Evolutionary conservation across 1,140 invertebrate genomes (phyloP).

Genomic region (Orussus abietinus): DNA sequence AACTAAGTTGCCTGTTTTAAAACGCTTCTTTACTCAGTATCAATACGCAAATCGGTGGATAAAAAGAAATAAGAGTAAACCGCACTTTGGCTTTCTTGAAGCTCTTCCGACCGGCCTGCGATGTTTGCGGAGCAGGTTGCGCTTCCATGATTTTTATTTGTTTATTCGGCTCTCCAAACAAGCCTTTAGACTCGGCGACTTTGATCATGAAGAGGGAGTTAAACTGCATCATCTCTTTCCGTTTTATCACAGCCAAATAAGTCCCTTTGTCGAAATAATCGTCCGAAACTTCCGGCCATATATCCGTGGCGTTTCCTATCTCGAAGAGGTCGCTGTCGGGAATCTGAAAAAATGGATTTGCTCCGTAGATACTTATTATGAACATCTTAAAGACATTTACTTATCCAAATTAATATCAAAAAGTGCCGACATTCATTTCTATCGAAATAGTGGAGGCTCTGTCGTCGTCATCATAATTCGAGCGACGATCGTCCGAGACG

Average conservation of each 20-base stretch:
- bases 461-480: constrained; percentile 14
- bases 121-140: constrained; percentile 23
- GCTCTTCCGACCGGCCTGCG: constrained; percentile 23
- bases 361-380: no score
- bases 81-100: constrained; percentile 36
- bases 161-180: constrained; percentile 60
- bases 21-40: no score
- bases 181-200: constrained; percentile 69
- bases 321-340: constrained; percentile 72
- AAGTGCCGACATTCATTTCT: no score
- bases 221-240: constrained; percentile 69
- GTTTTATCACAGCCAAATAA: constrained; percentile 66
- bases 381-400: no score
- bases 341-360: constrained; percentile 58
- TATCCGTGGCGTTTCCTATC: constrained; percentile 34
- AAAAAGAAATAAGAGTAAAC: constrained; percentile 6
- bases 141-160: constrained; percentile 28
- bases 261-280: constrained; percentile 59
- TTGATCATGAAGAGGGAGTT: constrained; percentile 77
- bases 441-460: constrained; percentile 3
- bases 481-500: constrained; percentile 11
- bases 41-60: not conserved
- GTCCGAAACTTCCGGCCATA: constrained; percentile 27
- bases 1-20: constrained; percentile 9
- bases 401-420: no score